phyloP scores from a whole-genome alignment of 2,888 invertebrate genomes.

The Habroteleia sp. region DNA sequence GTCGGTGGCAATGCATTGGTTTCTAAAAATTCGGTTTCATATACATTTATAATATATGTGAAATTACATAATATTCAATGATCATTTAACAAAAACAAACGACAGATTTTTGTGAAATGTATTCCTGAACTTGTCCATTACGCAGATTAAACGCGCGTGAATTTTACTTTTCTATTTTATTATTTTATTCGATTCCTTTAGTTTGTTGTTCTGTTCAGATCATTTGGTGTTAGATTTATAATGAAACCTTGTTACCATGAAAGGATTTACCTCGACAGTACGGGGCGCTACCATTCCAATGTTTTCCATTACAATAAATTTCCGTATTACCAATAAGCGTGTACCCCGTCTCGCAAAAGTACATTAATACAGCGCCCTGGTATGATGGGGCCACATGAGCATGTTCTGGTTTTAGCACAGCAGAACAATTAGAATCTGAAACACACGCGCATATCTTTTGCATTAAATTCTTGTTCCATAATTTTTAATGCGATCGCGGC shows the following conservation, averaged over 20 bases:
- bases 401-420: slow-evolving; percentile 81
- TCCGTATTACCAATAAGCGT: slow-evolving; percentile 83
- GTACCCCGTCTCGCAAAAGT: slow-evolving; percentile 86
- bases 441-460: no score
- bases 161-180: not conserved
- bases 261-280: slow-evolving; percentile 84
- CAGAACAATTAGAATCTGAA: slow-evolving; percentile 84
- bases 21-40: slow-evolving; percentile 72
- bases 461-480: no score
- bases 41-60: not conserved
- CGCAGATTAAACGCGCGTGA: not conserved
- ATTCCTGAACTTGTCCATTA: slow-evolving; percentile 1
- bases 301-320: slow-evolving; percentile 87
- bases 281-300: slow-evolving; percentile 87
- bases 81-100: slow-evolving; percentile 7
- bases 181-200: not conserved
- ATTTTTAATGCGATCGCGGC: no score
- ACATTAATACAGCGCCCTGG: slow-evolving; percentile 83
- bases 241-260: slow-evolving; percentile 29
- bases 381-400: slow-evolving; percentile 82
- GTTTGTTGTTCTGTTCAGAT: not conserved
- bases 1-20: slow-evolving; percentile 78
- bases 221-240: slow-evolving; percentile 14
- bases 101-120: not conserved
- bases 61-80: not conserved